Percentiles rank a stretch among this genome's conserved stretches.
phyloP scores from a whole-genome alignment of 2,797 vertebrate species.

The Thunnus albacares region DNA sequence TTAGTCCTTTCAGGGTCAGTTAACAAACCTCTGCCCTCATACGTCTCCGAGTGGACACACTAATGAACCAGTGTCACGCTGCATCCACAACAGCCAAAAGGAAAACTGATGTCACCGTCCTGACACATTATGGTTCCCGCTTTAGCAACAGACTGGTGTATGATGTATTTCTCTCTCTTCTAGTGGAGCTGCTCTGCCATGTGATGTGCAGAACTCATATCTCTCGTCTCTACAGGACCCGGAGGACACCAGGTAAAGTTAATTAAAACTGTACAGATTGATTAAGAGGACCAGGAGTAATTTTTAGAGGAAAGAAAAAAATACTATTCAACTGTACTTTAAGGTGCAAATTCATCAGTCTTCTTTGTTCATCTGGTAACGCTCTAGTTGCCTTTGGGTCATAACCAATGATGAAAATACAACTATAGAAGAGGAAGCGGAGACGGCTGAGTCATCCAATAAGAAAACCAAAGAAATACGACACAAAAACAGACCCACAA shows the following conservation, averaged over 20 bases:
- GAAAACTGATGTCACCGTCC: slow-evolving; percentile 51
- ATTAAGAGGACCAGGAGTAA: background rate
- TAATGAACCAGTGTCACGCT: slow-evolving; percentile 49
- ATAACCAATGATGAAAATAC: slow-evolving; percentile 36
- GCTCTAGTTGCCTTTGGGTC: slow-evolving; percentile 23
- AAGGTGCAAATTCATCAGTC: slow-evolving; percentile 22
- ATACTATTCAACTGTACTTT: background rate
- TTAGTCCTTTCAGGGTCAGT: slow-evolving; percentile 12
- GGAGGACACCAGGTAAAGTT: background rate
- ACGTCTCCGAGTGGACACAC: slow-evolving; percentile 16
- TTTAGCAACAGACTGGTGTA: slow-evolving; percentile 40
- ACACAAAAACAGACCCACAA: slow-evolving; percentile 44
- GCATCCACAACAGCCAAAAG: slow-evolving; percentile 42
- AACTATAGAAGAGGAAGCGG: slow-evolving; percentile 40
- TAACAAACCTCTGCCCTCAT: background rate
- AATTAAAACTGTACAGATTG: background rate
- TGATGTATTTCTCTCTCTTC: slow-evolving; percentile 46
- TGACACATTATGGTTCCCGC: slow-evolving; percentile 28
- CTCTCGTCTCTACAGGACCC: slow-evolving; percentile 23
- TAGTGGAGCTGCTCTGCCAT: slow-evolving; percentile 23
- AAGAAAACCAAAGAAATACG: slow-evolving; percentile 28
- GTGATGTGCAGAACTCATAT: slow-evolving; percentile 34
- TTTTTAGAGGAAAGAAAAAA: background rate
- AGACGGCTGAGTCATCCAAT: slow-evolving; percentile 53
- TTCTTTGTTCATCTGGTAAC: slow-evolving; percentile 22